These are phyloP conservation scores for Verasper variegatus DNA, from an alignment of 2,113 vertebrate species.

Conservation along the genomic window DNA sequence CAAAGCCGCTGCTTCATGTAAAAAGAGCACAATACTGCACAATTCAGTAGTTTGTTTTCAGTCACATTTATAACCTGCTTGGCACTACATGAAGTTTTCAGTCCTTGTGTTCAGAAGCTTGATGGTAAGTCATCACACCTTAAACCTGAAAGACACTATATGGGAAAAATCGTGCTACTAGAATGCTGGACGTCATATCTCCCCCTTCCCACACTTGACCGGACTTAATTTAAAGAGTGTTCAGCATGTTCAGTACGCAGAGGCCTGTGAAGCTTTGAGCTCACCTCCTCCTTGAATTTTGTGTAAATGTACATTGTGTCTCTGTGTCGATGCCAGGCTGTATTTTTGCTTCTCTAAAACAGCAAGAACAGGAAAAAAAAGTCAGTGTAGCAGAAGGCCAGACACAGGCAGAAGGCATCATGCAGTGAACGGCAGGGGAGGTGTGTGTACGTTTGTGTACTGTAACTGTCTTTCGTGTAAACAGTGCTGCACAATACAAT, in stretches of 20 bases:
- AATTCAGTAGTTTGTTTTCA: background rate
- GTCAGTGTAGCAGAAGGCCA: conserved; percentile 49
- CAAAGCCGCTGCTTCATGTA: background rate
- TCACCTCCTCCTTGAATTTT: background rate
- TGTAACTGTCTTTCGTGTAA: conserved; percentile 1
- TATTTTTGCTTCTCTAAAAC: conserved; percentile 20
- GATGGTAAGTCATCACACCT: background rate
- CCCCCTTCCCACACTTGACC: background rate
- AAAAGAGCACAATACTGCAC: no score
- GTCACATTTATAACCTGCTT: background rate
- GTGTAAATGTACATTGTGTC: conserved; percentile 16
- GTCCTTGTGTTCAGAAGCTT: background rate
- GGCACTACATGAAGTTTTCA: background rate
- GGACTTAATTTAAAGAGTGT: conserved; percentile 15
- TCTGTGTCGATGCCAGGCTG: conserved; percentile 12
- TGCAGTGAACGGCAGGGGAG: conserved; percentile 9
- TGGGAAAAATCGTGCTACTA: background rate
- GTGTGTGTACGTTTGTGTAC: conserved; percentile 2
- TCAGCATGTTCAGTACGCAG: background rate
- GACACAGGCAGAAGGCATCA: conserved; percentile 41
- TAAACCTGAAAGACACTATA: background rate
- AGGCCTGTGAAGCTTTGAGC: conserved; percentile 21
- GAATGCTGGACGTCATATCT: background rate
- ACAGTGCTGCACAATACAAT: background rate
- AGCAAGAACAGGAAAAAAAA: conserved; percentile 12